Evolutionary conservation across 2,888 invertebrate genomes (phyloP).

Genomic region (Blera fallax): DNA sequence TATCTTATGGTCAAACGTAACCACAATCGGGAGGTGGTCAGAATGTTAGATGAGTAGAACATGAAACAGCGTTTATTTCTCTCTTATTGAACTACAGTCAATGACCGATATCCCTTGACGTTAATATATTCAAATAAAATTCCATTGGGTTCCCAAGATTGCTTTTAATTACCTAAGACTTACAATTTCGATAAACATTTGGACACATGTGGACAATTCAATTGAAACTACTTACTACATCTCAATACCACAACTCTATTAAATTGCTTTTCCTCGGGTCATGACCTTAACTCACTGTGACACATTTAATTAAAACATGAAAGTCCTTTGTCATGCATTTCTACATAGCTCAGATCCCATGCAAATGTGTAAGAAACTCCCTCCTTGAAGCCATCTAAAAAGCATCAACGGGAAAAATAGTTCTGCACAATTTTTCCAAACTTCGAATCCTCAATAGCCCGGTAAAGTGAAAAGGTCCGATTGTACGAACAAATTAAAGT

Average conservation of each 20-base stretch:
- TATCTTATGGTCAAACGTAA: too few species aligned
- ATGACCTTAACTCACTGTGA: background rate
- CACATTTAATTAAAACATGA: conserved; percentile 36
- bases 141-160: too few species aligned
- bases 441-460: conserved; percentile 62
- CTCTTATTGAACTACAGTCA: too few species aligned
- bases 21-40: too few species aligned
- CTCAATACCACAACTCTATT: background rate
- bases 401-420: background rate
- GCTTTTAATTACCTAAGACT: too few species aligned
- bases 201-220: too few species aligned
- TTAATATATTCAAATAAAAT: too few species aligned
- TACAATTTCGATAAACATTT: too few species aligned
- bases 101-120: too few species aligned
- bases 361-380: conserved; percentile 21
- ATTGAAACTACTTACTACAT: too few species aligned
- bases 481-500: conserved; percentile 72
- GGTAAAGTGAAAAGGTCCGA: conserved; percentile 67
- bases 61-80: too few species aligned
- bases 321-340: background rate
- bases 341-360: background rate
- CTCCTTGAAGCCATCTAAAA: background rate
- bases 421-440: conserved; percentile 58
- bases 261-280: background rate
- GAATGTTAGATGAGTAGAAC: too few species aligned